Percentiles rank a stretch among this genome's conserved stretches.
These are phyloP conservation scores for Microcebus jonahi DNA, from an alignment of 2,113 vertebrate genomes.

Conservation along the genomic window DNA sequence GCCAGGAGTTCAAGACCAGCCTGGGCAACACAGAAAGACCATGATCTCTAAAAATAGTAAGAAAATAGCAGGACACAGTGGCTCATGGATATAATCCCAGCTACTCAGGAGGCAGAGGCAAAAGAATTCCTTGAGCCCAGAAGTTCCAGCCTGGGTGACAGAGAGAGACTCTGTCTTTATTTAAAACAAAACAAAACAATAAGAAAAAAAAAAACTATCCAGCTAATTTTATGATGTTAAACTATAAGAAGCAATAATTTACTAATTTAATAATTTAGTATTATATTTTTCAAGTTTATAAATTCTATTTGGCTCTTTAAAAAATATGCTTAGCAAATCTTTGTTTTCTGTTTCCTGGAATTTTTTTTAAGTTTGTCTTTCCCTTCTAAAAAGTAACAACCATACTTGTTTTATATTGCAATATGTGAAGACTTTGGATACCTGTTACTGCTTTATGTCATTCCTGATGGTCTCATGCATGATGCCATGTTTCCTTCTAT, in stretches of 20 bases:
- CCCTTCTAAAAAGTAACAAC: conserved; percentile 5
- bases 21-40: too few species aligned
- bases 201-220: background rate
- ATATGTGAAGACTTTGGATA: background rate
- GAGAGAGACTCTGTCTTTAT: too few species aligned
- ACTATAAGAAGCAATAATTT: background rate
- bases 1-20: too few species aligned
- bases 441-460: background rate
- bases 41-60: too few species aligned
- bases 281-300: background rate
- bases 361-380: background rate
- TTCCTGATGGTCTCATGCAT: background rate
- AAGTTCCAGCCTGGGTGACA: too few species aligned
- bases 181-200: too few species aligned
- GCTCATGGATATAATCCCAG: too few species aligned
- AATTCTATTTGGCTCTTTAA: background rate
- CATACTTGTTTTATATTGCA: background rate
- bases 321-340: background rate
- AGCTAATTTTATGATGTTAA: background rate
- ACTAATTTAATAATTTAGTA: background rate
- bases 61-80: too few species aligned
- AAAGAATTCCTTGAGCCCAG: too few species aligned
- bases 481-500: background rate
- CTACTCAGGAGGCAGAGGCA: too few species aligned
- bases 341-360: background rate